Conservation (phyloP, 2,888 invertebrate genomes). For the Tenthredo scrophulariae region DNA sequence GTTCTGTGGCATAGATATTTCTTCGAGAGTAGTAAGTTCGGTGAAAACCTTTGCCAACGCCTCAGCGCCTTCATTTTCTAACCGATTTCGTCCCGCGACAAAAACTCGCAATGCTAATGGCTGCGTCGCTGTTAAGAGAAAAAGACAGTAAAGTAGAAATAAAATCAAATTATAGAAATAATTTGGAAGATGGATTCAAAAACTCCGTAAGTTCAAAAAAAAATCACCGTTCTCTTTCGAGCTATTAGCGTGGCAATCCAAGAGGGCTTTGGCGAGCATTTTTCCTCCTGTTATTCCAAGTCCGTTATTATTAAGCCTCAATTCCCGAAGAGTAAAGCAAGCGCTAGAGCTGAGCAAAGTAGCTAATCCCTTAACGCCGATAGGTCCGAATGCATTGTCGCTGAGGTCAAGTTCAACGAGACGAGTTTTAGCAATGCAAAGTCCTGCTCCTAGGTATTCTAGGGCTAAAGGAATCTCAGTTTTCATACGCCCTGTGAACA, state of each 20-base stretch:
- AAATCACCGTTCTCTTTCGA: slow-evolving; percentile 81
- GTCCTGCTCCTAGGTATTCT: slow-evolving; percentile 87
- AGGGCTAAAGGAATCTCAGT: slow-evolving; percentile 96
- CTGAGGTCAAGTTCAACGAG: slow-evolving; percentile 94
- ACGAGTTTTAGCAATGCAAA: slow-evolving; percentile 89
- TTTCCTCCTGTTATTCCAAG: slow-evolving; percentile 94
- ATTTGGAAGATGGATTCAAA: background rate
- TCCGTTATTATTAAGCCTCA: slow-evolving; percentile 96
- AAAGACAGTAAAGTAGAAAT: background rate
- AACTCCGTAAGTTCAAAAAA: background rate
- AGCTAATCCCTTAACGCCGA: slow-evolving; percentile 93
- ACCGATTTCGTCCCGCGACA: slow-evolving; percentile 94
- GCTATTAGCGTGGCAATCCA: slow-evolving; percentile 84
- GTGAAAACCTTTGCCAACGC: slow-evolving; percentile 92
- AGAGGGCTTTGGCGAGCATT: slow-evolving; percentile 88
- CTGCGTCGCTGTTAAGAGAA: slow-evolving; percentile 65
- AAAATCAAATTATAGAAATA: background rate
- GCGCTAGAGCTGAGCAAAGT: slow-evolving; percentile 90
- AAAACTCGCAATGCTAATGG: slow-evolving; percentile 90
- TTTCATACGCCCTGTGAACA: slow-evolving; percentile 97
- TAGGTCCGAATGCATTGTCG: slow-evolving; percentile 98
- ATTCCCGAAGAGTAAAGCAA: slow-evolving; percentile 90
- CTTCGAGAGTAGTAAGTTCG: slow-evolving; percentile 90
- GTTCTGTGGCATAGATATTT: slow-evolving; percentile 97
- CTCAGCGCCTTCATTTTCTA: slow-evolving; percentile 96